These are phyloP conservation scores for Pseudocheirus occidentalis DNA, from an alignment of 2,797 vertebrate genomes.

Conservation along the genomic window DNA sequence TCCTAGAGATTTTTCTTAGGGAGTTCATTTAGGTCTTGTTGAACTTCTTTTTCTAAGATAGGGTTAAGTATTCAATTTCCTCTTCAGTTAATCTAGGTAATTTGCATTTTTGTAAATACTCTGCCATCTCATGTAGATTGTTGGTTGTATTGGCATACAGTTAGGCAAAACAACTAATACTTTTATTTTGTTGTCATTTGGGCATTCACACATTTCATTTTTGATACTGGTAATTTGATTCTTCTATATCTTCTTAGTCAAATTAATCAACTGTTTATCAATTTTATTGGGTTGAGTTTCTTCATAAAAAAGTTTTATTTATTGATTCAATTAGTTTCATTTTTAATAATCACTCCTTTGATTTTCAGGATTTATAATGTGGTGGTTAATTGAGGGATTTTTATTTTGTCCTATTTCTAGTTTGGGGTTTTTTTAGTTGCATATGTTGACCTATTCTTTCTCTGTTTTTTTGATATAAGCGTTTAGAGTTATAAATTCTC, in stretches of 20 bases:
- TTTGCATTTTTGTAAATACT: not conserved
- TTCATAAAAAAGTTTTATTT: not conserved
- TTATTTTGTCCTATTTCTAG: not conserved
- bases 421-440: not conserved
- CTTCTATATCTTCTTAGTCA: not conserved
- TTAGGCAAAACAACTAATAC: not conserved
- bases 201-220: not conserved
- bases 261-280: not conserved
- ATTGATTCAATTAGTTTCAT: not conserved
- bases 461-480: not conserved
- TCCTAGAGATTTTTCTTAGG: not conserved
- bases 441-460: not conserved
- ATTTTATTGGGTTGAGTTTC: not conserved
- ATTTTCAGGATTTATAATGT: not conserved
- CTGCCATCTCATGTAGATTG: not conserved
- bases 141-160: not conserved
- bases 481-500: not conserved
- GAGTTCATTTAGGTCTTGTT: not conserved
- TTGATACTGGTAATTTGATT: not conserved
- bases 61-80: not conserved
- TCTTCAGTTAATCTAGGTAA: not conserved
- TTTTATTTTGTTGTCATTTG: not conserved
- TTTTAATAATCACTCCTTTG: not conserved
- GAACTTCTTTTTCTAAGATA: not conserved
- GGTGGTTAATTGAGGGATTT: not conserved